Evolutionary conservation across 2,888 invertebrate species (phyloP), one percentile per base, ranked within the genome.

Genomic region (Epiblema foenella): DNA sequence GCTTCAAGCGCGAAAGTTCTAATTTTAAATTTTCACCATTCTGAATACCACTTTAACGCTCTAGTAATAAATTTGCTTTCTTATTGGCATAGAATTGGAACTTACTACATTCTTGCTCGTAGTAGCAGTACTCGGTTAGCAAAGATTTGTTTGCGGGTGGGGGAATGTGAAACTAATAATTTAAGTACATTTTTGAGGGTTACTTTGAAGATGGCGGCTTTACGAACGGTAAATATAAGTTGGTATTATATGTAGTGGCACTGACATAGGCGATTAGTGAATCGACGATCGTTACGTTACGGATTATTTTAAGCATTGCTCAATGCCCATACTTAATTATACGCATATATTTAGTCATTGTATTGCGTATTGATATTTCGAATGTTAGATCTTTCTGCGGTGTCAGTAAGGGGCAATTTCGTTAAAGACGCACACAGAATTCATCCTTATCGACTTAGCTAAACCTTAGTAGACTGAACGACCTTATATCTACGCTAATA

Each of bases 121-220:
- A 33, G 24, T 9, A 11, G 33, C 17, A 37, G 15, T 46, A 59
- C 46, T 46, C 17, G 24, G 70, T 54, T 65, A 37, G 65, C 70
- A 66, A 70, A 66, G 70, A 65, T 66, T 37, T 65, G 24, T 65
- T 33, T 65, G 59, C 65, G 29, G 59, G 65, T 33, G 65, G 70
- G 54, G 65, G 54, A 58, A 70, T 57, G 54, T 54, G 59, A 33
- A 60, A 60, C 65, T 39, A 18, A 20, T 54, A 24, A 24, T 18
- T 46, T 54, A 20, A 20, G 20, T 54, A 33, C n/a, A 49, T 46
- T 46, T 20, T 42, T 9, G 12, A n/a, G 42, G 42, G 46, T 54
- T 15, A 8, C 59, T 59, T 56, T n/a, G 46, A 37, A n/a, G 17
- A 59, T 60, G 54, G 59, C 60, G 70, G 59, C 51, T 9, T 20